Evolutionary conservation across 2,797 vertebrate species (phyloP).

Genomic region (Allobates femoralis): DNA sequence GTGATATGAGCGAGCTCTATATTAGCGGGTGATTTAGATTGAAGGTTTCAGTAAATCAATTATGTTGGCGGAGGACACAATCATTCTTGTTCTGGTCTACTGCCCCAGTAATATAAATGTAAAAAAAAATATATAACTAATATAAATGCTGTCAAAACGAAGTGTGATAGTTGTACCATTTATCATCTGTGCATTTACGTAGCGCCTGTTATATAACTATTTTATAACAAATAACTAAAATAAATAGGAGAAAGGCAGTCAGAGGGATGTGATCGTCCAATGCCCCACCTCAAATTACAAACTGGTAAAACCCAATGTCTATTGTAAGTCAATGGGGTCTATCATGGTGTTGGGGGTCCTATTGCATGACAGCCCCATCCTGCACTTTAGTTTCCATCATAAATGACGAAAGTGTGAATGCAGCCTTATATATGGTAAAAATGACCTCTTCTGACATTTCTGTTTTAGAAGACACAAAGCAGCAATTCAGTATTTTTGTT

Average conservation of each 20-base stretch:
- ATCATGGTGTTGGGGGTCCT: too few species aligned
- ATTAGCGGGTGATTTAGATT: slow-evolving; percentile 15
- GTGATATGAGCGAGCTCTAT: background rate
- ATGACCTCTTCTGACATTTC: too few species aligned
- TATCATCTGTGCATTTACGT: background rate
- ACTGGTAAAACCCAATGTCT: too few species aligned
- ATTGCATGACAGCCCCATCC: too few species aligned
- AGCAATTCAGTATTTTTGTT: too few species aligned
- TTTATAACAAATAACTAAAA: background rate
- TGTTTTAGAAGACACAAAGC: too few species aligned
- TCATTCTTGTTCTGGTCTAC: slow-evolving; percentile 20
- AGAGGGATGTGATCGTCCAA: too few species aligned
- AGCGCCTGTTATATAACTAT: background rate
- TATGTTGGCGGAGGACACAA: slow-evolving; percentile 13
- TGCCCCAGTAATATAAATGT: slow-evolving; percentile 8
- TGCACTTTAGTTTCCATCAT: too few species aligned
- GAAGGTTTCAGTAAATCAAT: slow-evolving; percentile 30
- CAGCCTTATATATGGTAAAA: too few species aligned
- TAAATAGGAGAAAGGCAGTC: background rate
- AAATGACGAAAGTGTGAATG: too few species aligned
- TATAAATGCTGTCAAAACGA: background rate
- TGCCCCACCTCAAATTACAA: too few species aligned
- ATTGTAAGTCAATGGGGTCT: too few species aligned
- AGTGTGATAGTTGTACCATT: background rate
- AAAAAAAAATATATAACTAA: background rate